These are phyloP conservation scores for Aythya baeri DNA, from an alignment of 2,113 vertebrate genomes.

Conservation along the genomic window DNA sequence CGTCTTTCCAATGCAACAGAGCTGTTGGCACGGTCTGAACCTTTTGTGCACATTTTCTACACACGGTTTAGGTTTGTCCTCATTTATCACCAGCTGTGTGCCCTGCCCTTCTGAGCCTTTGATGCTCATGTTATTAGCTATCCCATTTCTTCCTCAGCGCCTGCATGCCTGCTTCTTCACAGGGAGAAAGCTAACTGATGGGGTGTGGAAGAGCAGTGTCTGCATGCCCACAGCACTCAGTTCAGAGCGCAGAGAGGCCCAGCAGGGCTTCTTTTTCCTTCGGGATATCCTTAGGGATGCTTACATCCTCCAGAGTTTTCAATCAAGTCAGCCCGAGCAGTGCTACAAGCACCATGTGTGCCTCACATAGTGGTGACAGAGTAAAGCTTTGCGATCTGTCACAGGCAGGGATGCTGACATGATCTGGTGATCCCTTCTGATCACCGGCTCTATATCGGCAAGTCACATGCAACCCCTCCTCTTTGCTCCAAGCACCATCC, in stretches of 20 bases:
- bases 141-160: neutral
- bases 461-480: no score
- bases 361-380: rapidly evolving
- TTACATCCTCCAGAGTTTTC: neutral
- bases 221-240: neutral
- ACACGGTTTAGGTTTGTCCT: neutral
- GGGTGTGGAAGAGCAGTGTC: neutral
- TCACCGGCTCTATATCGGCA: neutral
- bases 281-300: neutral
- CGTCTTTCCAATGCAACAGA: neutral
- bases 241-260: neutral
- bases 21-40: neutral
- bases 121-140: neutral
- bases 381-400: neutral
- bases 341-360: rapidly evolving
- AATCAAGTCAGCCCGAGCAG: neutral
- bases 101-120: neutral
- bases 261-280: neutral
- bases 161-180: neutral
- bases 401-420: neutral
- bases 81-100: neutral
- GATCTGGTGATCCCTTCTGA: rapidly evolving
- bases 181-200: neutral
- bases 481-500: no score
- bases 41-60: neutral